These are phyloP conservation scores for Excalfactoria chinensis DNA, from an alignment of 2,113 vertebrate species.

Conservation along the genomic window DNA sequence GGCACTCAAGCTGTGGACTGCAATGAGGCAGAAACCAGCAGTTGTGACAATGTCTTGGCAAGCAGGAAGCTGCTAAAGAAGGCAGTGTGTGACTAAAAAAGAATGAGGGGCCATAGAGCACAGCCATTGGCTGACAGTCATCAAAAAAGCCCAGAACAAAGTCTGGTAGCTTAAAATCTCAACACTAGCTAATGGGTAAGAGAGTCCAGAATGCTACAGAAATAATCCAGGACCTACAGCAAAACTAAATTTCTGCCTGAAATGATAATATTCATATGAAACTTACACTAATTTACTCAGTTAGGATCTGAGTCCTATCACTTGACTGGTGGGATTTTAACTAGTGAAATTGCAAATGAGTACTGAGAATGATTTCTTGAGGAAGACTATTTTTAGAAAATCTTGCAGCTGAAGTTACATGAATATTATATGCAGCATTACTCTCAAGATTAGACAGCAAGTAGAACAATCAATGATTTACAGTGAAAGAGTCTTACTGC, in stretches of 20 bases:
- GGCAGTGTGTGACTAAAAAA: background rate
- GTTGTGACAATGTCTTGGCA: background rate
- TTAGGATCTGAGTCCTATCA: background rate
- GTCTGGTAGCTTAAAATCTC: background rate
- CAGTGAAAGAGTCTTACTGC: background rate
- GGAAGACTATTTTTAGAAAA: slow-evolving; percentile 35
- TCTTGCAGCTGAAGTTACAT: background rate
- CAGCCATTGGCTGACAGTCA: background rate
- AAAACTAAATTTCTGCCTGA: background rate
- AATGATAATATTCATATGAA: background rate
- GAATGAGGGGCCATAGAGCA: fast-evolving
- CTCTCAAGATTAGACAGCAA: background rate
- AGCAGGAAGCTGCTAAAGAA: background rate
- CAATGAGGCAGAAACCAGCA: background rate
- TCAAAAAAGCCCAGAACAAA: background rate
- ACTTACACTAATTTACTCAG: background rate
- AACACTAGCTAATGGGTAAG: background rate
- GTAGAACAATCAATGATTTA: background rate
- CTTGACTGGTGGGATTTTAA: background rate
- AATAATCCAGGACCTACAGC: background rate
- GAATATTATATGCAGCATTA: background rate
- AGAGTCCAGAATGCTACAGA: background rate
- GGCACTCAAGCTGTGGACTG: background rate
- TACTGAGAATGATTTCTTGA: background rate
- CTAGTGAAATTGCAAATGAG: background rate